Base-by-base conservation (phyloP, 2,888 invertebrate species). In the Agrenia bidenticulata region DNA sequence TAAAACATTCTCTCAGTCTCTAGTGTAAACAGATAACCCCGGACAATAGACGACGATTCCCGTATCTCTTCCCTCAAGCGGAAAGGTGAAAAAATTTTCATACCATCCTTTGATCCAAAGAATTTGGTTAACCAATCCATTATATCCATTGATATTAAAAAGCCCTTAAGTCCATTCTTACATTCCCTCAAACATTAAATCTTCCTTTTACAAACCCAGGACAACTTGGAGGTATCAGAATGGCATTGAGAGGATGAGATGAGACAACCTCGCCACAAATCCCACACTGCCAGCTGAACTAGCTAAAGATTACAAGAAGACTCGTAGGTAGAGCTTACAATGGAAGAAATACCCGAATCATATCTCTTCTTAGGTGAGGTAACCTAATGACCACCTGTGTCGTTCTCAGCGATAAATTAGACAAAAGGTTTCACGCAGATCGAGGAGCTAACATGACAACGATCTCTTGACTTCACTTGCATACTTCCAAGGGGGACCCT, bases 361-460 rank as follows among this genome's bases (percentile, higher is more conserved):
- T 32, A 32, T 32, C 32, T 32, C 5, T 32, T 45, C 19, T 21
- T 51, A 17, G 64, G 71, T 66, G 66, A 62, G 69, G 58, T 70
- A 69, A 69, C 70, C 70, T 74, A 74, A 74, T 74, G 74, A 74
- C 74, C 74, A 74, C 74, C 74, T 74, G 74, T 72, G 74, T 72
- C 66, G 74, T 70, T 73, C 61, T 26, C 56, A 61, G 69, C 66
- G 61, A 74, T 74, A 74, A 74, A 74, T 74, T 72, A 72, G 61
- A 70, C 65, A 72, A 73, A 73, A 64, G 69, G 63, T 64, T 64
- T 68, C 64, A 64, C 64, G 63, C 64, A 42, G 55, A 57, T 57
- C 41, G 19, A 39, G 32, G 17, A 55, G 27, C 51, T 26, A 51
- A 27, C 55, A 55, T 27, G 55, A 55, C 32, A 55, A 45, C 45